Percentiles rank a stretch among this genome's conserved stretches.
Evolutionary conservation across 2,797 vertebrate species (phyloP).

Genomic region (Thaleichthys pacificus): DNA sequence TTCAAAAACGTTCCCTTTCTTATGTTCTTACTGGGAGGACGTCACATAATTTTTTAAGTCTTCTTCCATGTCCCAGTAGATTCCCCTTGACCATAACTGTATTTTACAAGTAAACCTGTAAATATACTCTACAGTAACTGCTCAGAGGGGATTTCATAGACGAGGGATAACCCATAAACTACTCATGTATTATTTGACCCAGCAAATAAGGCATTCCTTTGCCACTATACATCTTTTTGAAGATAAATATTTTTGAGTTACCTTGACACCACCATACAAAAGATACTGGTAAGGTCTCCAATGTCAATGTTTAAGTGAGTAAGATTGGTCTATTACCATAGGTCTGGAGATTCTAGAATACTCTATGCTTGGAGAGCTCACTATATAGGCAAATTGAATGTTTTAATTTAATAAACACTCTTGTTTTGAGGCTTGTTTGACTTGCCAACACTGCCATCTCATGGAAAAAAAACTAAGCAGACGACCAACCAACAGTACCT

Average conservation of each 20-base stretch:
- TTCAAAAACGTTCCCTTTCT: background rate
- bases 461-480: constrained; percentile 53
- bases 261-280: background rate
- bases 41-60: too few relatives aligned
- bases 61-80: too few relatives aligned
- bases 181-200: too few relatives aligned
- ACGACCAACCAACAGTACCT: background rate
- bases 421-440: constrained; percentile 44
- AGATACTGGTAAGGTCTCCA: background rate
- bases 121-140: too few relatives aligned
- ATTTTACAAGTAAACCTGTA: too few relatives aligned
- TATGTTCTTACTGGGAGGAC: background rate
- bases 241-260: background rate
- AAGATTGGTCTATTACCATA: background rate
- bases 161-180: too few relatives aligned
- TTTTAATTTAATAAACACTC: constrained; percentile 34
- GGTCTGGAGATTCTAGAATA: background rate
- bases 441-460: constrained; percentile 80
- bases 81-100: too few relatives aligned
- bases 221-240: too few relatives aligned
- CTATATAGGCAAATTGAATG: constrained; percentile 41
- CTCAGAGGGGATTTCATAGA: too few relatives aligned
- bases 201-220: too few relatives aligned
- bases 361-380: background rate
- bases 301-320: background rate